Evolutionary conservation across 53 echinoderm and acorn worm species (phyloP), one percentile per base, ranked within the genome.

Genomic region (Hippasteria phrygiana): DNA sequence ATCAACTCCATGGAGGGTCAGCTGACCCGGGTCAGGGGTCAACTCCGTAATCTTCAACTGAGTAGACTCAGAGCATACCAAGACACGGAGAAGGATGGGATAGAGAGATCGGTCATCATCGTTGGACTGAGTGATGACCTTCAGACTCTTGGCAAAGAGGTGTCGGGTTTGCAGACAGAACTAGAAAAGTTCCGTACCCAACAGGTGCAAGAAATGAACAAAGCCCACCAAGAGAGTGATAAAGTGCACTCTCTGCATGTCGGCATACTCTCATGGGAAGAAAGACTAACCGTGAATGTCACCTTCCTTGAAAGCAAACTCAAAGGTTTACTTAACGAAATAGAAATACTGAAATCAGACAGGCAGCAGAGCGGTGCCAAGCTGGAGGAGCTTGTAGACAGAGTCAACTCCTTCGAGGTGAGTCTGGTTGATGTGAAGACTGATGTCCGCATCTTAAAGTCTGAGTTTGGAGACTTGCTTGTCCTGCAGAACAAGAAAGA

Each of bases 1-100:
- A 90, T 93, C 69, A 93, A 70, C 88, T 80, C 90, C 39, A 56
- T 94, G 53, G 94, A 94, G 39, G 63, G 86, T 13, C 87, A 91
- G 40, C 55, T 92, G 48, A 65, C 91, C 50, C 71, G 84, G 18
- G 89, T 92, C 51, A 91, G 77, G 71, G 91, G 91, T 50, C 71
- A 87, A 20, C n/a, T 94, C 3, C 77, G 94, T 16, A 91, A 34
- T 36, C 48, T 91, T 17, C 94, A 94, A 55, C 81, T 90, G 74
- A 75, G 74, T 43, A 35, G 66, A 43, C 43, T 81, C 29, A 74
- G 82, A 82, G 83, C 81, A 32, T 78, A 90, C 42, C 43, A 66
- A 20, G 46, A 70, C 56, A 45, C 63, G 14, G 85, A 73, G 27
- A 71, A 54, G 16, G 88, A 88, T 46, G 55, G 50, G 3, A 63